Conservation (phyloP, 2,888 invertebrate species). For the Lymantria dispar region DNA sequence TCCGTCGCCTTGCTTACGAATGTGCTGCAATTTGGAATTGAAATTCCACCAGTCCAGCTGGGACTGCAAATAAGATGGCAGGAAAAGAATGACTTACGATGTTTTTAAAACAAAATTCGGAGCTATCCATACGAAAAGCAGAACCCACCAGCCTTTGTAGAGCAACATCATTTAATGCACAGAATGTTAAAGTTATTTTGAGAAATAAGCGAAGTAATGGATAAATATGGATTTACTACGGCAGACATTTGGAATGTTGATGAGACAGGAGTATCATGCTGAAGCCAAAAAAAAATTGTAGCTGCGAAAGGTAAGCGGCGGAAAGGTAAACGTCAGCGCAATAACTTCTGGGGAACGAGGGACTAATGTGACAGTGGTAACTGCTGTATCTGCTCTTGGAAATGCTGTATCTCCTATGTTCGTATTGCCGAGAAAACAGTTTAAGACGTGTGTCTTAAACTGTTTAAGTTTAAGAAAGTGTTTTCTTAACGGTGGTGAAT, state of each 20-base stretch:
- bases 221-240: background rate
- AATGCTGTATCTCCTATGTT: background rate
- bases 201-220: background rate
- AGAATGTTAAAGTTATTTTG: background rate
- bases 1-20: background rate
- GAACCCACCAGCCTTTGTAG: slow-evolving; percentile 5
- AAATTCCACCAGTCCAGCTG: slow-evolving; percentile 5
- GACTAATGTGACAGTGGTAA: background rate
- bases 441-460: too few relatives aligned
- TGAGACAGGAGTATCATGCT: background rate
- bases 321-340: background rate
- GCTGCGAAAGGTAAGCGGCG: background rate
- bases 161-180: background rate
- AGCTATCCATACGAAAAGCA: slow-evolving; percentile 8
- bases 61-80: slow-evolving; percentile 10
- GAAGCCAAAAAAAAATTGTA: background rate
- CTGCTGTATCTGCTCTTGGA: background rate
- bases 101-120: slow-evolving; percentile 6
- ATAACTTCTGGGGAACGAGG: background rate
- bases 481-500: background rate
- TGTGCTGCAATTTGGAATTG: slow-evolving; percentile 11
- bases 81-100: slow-evolving; percentile 11
- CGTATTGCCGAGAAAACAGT: background rate
- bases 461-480: too few relatives aligned
- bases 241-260: background rate